These are phyloP conservation scores for Drosophila nigromelanica DNA, from an alignment of 1,140 invertebrate genomes.

Conservation along the genomic window DNA sequence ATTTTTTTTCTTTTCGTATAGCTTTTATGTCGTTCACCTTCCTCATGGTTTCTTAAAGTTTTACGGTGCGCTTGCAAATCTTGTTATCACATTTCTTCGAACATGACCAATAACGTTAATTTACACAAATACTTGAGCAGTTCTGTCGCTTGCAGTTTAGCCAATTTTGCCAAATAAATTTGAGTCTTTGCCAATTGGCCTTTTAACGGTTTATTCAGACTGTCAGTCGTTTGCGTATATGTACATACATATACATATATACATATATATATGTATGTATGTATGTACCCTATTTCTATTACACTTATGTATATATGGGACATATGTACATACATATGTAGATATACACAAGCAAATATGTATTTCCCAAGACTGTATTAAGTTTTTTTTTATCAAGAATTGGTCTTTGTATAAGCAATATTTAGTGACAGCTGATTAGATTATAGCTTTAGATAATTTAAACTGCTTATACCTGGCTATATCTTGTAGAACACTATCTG, in stretches of 20 bases:
- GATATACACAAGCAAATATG: conserved; percentile 8
- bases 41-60: conserved; percentile 7
- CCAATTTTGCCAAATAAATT: conserved; percentile 19
- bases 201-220: conserved; percentile 42
- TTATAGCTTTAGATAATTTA: conserved; percentile 19
- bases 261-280: no score
- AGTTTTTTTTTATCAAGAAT: conserved; percentile 18
- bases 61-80: conserved; percentile 3
- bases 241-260: no score
- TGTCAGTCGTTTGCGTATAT: conserved; percentile 1
- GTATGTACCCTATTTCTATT: conserved; percentile 7
- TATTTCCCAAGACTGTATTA: conserved; percentile 11
- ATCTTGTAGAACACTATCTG: background rate
- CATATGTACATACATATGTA: no score
- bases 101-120: conserved; percentile 1
- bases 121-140: conserved; percentile 4
- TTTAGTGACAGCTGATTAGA: conserved; percentile 21
- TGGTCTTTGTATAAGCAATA: conserved; percentile 7
- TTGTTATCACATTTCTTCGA: background rate
- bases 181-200: conserved; percentile 58
- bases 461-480: conserved; percentile 12
- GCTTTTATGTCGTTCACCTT: conserved; percentile 39
- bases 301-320: background rate
- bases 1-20: conserved; percentile 10
- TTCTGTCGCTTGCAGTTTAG: background rate